Evolutionary conservation across 1,140 invertebrate genomes (phyloP), one percentile per base, ranked within the genome.

Genomic region (Panulirus ornatus): DNA sequence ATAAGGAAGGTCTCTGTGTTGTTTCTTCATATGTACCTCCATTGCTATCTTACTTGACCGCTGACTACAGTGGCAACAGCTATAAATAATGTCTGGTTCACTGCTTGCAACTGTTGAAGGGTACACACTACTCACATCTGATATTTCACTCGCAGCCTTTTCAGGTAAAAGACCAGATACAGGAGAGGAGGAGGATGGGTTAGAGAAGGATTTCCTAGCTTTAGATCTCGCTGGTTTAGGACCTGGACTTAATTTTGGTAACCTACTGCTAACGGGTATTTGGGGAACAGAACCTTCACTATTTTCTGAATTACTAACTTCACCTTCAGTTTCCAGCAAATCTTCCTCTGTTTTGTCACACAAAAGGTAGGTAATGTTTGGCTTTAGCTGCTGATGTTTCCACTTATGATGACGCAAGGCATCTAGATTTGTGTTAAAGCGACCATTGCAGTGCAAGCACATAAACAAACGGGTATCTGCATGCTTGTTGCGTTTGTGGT

Each of bases 1-100:
- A 36, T 91, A 91, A 30, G 91, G 91, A 19, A 92, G 73, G 79
- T 91, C 88, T 76, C 84, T 88, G 38, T 92, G 91, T 30, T 91
- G 88, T 19, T 90, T 88, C 63, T 91, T 88, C 40, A 92, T 88
- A 51, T 92, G 91, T 8, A 91, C 91, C 6, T 88, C 89, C 42
- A 92, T 90, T 27, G 51, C 76, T 11, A 70, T 19, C 11, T 84
- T 84, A 30, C 30, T 84, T 40, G 88, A 82, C 66, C 84, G 84
- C n/a, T 86, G 71, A 58, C 58, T 88, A 84, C 91, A 92, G 79
- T 92, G 91, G 87, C 91, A 92, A 40, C 91, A 92, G 9, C 63
- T 89, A 36, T 85, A 92, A 36, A 47, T 71, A 51, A 66, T 16
- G 22, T 85, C 79, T 11, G 85, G 30, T 38, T 70, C 84, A 66